Evolutionary conservation across 2,113 vertebrate species (phyloP).

Genomic region (Corynorhinus townsendii): DNA sequence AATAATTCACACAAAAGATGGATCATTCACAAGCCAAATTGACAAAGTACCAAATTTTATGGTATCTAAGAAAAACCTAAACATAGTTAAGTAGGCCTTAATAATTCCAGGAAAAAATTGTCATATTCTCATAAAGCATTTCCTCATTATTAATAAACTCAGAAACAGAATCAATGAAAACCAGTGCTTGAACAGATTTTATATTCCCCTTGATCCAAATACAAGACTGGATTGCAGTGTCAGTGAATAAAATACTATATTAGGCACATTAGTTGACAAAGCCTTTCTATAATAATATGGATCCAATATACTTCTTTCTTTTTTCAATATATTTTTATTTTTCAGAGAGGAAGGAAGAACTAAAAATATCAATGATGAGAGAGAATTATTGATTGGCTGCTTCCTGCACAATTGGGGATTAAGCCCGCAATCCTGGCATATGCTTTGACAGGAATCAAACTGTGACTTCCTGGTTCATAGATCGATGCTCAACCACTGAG

Average conservation of each 20-base stretch:
- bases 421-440: too few species aligned
- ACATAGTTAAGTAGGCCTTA: not conserved
- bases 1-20: not conserved
- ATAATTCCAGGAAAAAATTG: not conserved
- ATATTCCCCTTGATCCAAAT: not conserved
- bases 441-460: too few species aligned
- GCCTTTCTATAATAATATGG: not conserved
- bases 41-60: not conserved
- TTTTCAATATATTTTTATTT: too few species aligned
- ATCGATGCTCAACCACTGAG: too few species aligned
- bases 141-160: not conserved
- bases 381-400: too few species aligned
- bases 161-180: not conserved
- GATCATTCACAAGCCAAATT: not conserved
- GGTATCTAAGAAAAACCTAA: not conserved
- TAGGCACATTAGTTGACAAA: not conserved
- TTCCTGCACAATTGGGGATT: too few species aligned
- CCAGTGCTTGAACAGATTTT: not conserved
- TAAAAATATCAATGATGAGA: too few species aligned
- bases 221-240: not conserved
- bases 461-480: too few species aligned
- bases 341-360: too few species aligned
- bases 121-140: not conserved
- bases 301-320: not conserved
- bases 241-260: not conserved